phyloP scores from a whole-genome alignment of 2,888 invertebrate genomes.

The Troglohyphantes excavatus region DNA sequence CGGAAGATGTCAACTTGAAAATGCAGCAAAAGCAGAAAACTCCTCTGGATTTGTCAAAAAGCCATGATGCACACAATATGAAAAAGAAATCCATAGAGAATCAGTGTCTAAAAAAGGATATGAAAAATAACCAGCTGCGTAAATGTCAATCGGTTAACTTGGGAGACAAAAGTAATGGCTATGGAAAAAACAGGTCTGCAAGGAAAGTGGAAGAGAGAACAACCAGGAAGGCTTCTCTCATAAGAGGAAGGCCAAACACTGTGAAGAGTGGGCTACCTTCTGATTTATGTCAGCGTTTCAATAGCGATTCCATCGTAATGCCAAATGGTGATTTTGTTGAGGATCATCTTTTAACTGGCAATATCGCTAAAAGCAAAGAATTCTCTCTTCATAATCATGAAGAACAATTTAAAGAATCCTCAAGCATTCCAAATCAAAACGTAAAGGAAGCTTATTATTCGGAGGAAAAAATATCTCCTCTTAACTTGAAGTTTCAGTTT shows the following conservation, averaged over 20 bases:
- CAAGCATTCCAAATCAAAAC: not conserved
- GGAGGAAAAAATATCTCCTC: not conserved
- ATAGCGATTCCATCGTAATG: slow-evolving; percentile 23
- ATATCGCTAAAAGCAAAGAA: not conserved
- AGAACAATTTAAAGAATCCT: not conserved
- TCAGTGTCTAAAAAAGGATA: not conserved
- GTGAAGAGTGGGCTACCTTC: slow-evolving; percentile 90
- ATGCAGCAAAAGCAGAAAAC: not conserved
- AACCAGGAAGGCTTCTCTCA: slow-evolving; percentile 61
- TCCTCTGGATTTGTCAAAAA: not conserved
- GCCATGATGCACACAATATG: not conserved
- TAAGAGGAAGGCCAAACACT: slow-evolving; percentile 84
- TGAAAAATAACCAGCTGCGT: not conserved
- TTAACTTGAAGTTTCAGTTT: slow-evolving; percentile 8
- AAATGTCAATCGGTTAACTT: slow-evolving; percentile 16
- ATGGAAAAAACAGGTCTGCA: not conserved
- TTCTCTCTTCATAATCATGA: not conserved
- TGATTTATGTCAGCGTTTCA: slow-evolving; percentile 84
- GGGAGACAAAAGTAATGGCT: not conserved
- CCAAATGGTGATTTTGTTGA: not conserved
- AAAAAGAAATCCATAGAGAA: not conserved
- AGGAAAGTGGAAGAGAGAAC: not conserved
- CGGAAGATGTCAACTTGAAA: slow-evolving; percentile 56
- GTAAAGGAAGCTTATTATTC: not conserved
- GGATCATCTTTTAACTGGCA: not conserved